These are phyloP conservation scores for Eurystomus gularis DNA, from an alignment of 2,113 vertebrate genomes.

Conservation along the genomic window DNA sequence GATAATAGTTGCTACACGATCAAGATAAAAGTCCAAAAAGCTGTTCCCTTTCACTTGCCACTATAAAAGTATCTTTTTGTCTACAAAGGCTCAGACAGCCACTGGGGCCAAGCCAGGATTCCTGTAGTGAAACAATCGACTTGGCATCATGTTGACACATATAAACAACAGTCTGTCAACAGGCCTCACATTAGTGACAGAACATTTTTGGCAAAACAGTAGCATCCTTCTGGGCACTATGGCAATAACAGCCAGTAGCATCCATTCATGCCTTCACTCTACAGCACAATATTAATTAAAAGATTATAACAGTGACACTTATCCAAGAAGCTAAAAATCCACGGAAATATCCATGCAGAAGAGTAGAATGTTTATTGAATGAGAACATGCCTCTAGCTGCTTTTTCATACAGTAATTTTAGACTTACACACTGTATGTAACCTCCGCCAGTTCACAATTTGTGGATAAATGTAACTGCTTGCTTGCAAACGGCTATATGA, in stretches of 20 bases:
- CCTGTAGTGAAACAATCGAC: slow-evolving; percentile 80
- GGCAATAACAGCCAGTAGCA: slow-evolving; percentile 73
- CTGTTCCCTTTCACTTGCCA: slow-evolving; percentile 53
- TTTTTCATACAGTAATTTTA: slow-evolving; percentile 52
- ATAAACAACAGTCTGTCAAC: slow-evolving; percentile 88
- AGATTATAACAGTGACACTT: slow-evolving; percentile 68
- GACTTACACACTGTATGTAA: slow-evolving; percentile 24
- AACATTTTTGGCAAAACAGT: slow-evolving; percentile 82
- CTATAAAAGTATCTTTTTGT: slow-evolving; percentile 62
- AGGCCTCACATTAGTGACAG: slow-evolving; percentile 91
- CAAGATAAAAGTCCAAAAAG: slow-evolving; percentile 62
- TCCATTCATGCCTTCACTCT: slow-evolving; percentile 73
- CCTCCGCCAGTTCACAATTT: slow-evolving; percentile 49
- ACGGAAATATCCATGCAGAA: slow-evolving; percentile 18
- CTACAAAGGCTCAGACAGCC: slow-evolving; percentile 77
- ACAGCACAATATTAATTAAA: slow-evolving; percentile 76
- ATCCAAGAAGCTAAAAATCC: slow-evolving; percentile 45
- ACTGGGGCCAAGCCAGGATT: slow-evolving; percentile 86
- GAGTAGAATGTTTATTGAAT: slow-evolving; percentile 48
- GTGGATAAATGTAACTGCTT: slow-evolving; percentile 39
- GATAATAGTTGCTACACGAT: slow-evolving; percentile 18
- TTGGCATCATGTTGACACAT: slow-evolving; percentile 85
- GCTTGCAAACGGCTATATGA: slow-evolving; percentile 28
- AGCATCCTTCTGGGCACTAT: slow-evolving; percentile 78
- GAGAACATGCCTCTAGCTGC: slow-evolving; percentile 43